Evolutionary conservation across 1,140 invertebrate species (phyloP), one percentile per base, ranked within the genome.

Genomic region (Bombus terrestris): DNA sequence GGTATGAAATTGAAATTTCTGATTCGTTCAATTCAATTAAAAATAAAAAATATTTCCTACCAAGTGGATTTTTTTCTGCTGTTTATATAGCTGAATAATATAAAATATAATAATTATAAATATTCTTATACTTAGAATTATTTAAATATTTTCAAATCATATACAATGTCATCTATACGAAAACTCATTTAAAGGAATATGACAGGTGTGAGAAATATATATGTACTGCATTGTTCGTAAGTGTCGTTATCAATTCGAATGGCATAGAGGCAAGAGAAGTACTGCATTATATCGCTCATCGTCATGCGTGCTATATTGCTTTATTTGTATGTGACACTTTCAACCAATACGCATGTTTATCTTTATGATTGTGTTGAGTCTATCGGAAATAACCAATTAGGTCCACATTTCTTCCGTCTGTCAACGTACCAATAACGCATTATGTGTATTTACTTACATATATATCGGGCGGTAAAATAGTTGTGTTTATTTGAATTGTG

Each of bases 91-190:
- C 3, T 6, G 5, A 18, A 13, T 25, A 25, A 32, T 69, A 13
- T 37, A 71, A 28, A 13, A 25, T 68, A 25, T 25, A 22, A 37
- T 25, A 25, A 71, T 39, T 25, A 68, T 68, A 25, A 68, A 68
- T 68, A 22, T 59, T 32, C 9, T 57, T 72, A 53, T 53, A 39
- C 1, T 39, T 68, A 39, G 2, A 28, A 25, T 39, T 39, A 4
- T 39, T 37, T 6, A 66, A 37, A 69, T 64, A 47, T 37, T 75
- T 81, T 73, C 15, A 62, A 53, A 73, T 74, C 37, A 75, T 53
- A 15, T n/a, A 28, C 43, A 81, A 66, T 25, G 86, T 64, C 80
- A 88, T 87, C 86, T 88, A 53, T 37, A 32, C n/a, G 69, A 22
- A 37, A n/a, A 74, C 37, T 32, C n/a, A 77, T 62, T 32, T 37